These are phyloP conservation scores for Engystomops pustulosus DNA, from an alignment of 2,113 vertebrate species.

Conservation along the genomic window DNA sequence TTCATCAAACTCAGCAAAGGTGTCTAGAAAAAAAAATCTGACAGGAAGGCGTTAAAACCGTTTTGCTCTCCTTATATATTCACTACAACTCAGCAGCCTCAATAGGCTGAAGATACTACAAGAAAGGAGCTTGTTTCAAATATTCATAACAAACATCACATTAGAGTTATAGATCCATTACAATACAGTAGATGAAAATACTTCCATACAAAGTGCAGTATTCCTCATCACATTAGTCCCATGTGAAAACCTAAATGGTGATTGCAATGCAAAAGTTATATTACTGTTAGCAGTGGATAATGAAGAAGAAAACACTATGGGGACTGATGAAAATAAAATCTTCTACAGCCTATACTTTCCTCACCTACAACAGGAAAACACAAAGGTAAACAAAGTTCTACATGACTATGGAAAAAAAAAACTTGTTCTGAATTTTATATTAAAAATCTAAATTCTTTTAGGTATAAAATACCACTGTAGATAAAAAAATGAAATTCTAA, in stretches of 20 bases:
- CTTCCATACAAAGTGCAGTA: neutral
- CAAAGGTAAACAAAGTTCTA: neutral
- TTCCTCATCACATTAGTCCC: slow-evolving; percentile 10
- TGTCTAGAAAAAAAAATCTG: too few species aligned
- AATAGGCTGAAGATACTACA: neutral
- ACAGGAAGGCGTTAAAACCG: too few species aligned
- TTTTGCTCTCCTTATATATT: neutral
- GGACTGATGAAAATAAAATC: neutral
- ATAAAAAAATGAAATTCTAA: too few species aligned
- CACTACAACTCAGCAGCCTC: neutral
- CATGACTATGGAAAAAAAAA: too few species aligned
- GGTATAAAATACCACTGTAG: too few species aligned
- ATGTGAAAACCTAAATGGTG: neutral
- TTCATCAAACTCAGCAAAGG: too few species aligned
- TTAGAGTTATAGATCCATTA: neutral
- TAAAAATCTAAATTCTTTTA: too few species aligned
- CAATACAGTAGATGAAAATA: neutral
- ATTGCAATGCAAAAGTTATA: slow-evolving; percentile 4
- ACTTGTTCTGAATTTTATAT: too few species aligned
- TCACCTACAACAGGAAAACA: neutral
- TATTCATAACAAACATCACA: neutral
- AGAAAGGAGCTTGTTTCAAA: neutral
- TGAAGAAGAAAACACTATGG: slow-evolving; percentile 10
- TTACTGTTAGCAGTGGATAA: neutral
- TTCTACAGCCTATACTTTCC: neutral